phyloP scores from a whole-genome alignment of 2,888 invertebrate species.

The Acanthosepion lycidas region DNA sequence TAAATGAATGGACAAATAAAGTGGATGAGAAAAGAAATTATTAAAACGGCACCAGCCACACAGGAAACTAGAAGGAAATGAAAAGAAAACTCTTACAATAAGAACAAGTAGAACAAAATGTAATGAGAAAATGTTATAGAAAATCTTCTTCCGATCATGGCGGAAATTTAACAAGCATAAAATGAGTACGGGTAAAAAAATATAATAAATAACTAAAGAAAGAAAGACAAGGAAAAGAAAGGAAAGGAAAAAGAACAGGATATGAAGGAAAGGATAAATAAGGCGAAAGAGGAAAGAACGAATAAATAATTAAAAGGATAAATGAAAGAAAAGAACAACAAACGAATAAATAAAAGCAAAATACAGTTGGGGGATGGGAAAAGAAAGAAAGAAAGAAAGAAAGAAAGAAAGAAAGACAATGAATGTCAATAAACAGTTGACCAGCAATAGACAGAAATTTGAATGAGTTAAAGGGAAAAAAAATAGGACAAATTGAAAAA shows the following conservation, averaged over 20 bases:
- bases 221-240: too few species aligned
- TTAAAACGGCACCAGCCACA: background rate
- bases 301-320: too few species aligned
- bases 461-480: background rate
- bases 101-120: background rate
- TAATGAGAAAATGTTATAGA: background rate
- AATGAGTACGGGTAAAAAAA: too few species aligned
- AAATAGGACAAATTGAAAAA: background rate
- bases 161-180: background rate
- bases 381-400: too few species aligned
- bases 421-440: background rate
- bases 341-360: background rate
- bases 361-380: too few species aligned
- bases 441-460: too few species aligned
- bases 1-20: background rate
- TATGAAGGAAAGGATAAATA: too few species aligned
- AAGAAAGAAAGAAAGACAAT: background rate
- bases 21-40: background rate
- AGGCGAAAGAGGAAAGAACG: too few species aligned
- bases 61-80: constrained; percentile 10
- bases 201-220: too few species aligned
- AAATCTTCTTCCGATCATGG: background rate
- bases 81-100: background rate
- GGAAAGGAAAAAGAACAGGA: too few species aligned
- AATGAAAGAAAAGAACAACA: background rate